phyloP scores from a whole-genome alignment of 2,888 invertebrate species.

The Tenthredo distinguenda region DNA sequence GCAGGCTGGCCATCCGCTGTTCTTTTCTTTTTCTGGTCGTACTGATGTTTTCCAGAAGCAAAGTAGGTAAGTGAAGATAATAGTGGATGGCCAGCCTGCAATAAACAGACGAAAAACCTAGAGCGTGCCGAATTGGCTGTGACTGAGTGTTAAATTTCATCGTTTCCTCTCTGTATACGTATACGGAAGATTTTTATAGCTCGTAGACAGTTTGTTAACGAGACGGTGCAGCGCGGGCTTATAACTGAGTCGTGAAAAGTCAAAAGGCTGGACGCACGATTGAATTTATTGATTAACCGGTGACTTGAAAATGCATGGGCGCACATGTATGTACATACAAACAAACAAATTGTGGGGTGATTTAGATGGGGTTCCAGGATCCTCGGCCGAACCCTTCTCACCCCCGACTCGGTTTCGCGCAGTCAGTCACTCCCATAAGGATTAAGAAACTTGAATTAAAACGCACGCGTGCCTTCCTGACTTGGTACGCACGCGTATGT shows the following conservation, averaged over 20 bases:
- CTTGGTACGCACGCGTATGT: slow-evolving; percentile 52
- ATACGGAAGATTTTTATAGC: neutral
- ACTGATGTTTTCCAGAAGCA: too few relatives aligned
- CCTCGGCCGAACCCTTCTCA: slow-evolving; percentile 36
- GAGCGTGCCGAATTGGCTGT: too few relatives aligned
- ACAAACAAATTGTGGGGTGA: slow-evolving; percentile 50
- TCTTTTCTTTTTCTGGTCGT: too few relatives aligned
- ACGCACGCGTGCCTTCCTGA: slow-evolving; percentile 63
- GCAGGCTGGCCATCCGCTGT: too few relatives aligned
- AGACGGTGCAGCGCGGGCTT: neutral
- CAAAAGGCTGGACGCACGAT: slow-evolving; percentile 49
- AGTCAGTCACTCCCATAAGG: slow-evolving; percentile 53
- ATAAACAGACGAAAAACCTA: too few relatives aligned
- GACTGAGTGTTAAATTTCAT: too few relatives aligned
- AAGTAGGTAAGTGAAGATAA: too few relatives aligned
- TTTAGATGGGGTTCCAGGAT: slow-evolving; percentile 38
- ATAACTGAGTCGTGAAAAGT: slow-evolving; percentile 33
- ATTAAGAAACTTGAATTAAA: slow-evolving; percentile 70
- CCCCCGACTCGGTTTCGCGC: neutral
- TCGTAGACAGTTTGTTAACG: slow-evolving; percentile 25
- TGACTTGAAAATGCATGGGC: slow-evolving; percentile 49
- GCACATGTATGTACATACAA: slow-evolving; percentile 20
- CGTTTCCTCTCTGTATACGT: neutral
- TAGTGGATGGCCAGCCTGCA: too few relatives aligned
- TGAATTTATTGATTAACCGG: slow-evolving; percentile 51